Conservation (phyloP, 2,888 invertebrate species). For the Camponotus fellah region DNA sequence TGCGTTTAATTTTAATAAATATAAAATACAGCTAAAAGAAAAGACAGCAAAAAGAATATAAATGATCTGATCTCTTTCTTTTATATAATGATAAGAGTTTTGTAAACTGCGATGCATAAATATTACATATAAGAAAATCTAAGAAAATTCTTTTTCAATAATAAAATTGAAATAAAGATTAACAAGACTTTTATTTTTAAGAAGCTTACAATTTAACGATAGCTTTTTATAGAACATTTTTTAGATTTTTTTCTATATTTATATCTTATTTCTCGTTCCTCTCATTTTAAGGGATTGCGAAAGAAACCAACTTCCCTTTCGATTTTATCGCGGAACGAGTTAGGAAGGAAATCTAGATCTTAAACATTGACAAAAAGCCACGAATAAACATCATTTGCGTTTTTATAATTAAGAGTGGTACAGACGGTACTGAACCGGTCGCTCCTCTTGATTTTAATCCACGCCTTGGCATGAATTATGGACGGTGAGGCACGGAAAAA, state of each 20-base stretch:
- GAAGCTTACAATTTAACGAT: conserved; percentile 5
- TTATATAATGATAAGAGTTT: not conserved
- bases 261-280: not conserved
- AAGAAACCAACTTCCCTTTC: conserved; percentile 26
- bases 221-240: not conserved
- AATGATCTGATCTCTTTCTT: not conserved
- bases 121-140: not conserved
- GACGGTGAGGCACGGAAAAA: conserved; percentile 48
- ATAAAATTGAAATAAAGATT: not conserved
- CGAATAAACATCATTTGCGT: conserved; percentile 72
- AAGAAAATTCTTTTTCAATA: not conserved
- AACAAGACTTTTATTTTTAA: not conserved
- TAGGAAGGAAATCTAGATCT: not conserved
- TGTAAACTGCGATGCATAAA: not conserved
- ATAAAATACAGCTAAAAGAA: conserved; percentile 5
- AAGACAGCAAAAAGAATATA: not conserved
- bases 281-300: not conserved
- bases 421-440: conserved; percentile 58
- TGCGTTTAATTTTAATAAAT: not conserved
- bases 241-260: not conserved
- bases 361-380: conserved; percentile 57
- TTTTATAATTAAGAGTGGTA: conserved; percentile 73
- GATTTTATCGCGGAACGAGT: conserved; percentile 28
- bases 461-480: conserved; percentile 42
- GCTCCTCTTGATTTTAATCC: conserved; percentile 74